Evolutionary conservation across 1,140 invertebrate genomes (phyloP).

Genomic region (Steinernema feltiae): DNA sequence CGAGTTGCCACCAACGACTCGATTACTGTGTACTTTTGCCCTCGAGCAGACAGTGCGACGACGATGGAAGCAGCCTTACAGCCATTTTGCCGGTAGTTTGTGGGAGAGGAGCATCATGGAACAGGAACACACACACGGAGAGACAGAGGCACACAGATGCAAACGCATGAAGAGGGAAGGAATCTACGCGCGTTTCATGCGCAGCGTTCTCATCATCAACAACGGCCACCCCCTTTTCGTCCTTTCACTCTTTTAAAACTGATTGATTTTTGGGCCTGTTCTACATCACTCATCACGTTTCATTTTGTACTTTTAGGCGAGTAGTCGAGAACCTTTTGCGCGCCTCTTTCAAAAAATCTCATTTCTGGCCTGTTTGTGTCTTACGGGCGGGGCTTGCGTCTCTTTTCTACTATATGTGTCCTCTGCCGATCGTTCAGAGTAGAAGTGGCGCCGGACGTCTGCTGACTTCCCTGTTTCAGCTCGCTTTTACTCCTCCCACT

Average conservation of each 20-base stretch:
- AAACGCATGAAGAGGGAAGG: too few species aligned
- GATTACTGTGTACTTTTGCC: neutral
- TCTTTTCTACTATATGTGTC: neutral
- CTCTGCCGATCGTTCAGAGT: neutral
- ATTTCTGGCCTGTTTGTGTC: constrained; percentile 11
- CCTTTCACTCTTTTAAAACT: neutral
- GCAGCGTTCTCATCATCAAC: neutral
- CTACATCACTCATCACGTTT: constrained; percentile 17
- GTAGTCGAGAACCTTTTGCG: neutral
- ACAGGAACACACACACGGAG: neutral
- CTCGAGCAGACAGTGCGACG: neutral
- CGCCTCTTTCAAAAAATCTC: constrained; percentile 2
- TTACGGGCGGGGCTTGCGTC: neutral
- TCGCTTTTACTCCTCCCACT: neutral
- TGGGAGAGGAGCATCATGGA: neutral
- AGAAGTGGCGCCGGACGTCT: constrained; percentile 10
- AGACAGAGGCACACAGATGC: neutral
- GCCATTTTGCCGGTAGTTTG: neutral
- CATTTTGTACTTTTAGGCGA: neutral
- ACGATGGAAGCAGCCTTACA: neutral
- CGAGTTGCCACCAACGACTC: constrained; percentile 7
- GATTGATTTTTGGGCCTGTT: constrained; percentile 20
- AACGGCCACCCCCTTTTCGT: neutral
- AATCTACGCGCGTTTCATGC: neutral
- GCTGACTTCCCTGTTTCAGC: constrained; percentile 11